phyloP scores from a whole-genome alignment of 2,888 invertebrate genomes.

The Dryobotodes eremita region DNA sequence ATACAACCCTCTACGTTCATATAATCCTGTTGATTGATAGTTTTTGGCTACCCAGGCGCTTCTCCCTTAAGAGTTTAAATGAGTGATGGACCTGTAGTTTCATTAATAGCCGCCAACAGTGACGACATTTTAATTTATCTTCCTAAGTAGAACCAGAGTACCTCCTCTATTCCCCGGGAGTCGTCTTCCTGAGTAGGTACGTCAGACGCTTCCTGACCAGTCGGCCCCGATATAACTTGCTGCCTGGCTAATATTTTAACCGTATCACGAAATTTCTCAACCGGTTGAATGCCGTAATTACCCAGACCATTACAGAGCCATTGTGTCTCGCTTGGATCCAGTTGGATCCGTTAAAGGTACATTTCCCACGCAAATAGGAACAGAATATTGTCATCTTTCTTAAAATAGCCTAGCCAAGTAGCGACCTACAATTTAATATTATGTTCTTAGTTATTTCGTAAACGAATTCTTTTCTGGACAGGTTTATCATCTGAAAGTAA shows the following conservation, averaged over 20 bases:
- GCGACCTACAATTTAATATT: constrained; percentile 3
- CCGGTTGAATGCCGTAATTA: no score
- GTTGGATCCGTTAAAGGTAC: neutral
- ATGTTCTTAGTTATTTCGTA: constrained; percentile 11
- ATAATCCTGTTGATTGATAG: no score
- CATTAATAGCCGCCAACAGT: neutral
- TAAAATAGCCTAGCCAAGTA: neutral
- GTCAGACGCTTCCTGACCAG: neutral
- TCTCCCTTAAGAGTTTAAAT: no score
- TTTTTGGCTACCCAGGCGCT: no score
- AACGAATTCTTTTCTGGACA: constrained; percentile 9
- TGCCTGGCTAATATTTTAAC: neutral
- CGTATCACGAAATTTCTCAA: neutral
- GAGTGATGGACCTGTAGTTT: neutral
- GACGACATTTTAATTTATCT: neutral
- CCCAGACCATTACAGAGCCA: no score
- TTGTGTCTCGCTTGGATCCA: no score
- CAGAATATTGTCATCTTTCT: neutral
- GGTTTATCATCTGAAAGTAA: neutral
- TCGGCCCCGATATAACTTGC: no score
- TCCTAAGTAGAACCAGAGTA: no score
- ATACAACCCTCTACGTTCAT: no score
- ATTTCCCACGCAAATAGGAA: neutral
- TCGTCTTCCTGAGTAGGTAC: neutral
- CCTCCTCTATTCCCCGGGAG: no score